Evolutionary conservation across 2,888 invertebrate genomes (phyloP), one percentile per base, ranked within the genome.

Genomic region (Microchrysa polita): DNA sequence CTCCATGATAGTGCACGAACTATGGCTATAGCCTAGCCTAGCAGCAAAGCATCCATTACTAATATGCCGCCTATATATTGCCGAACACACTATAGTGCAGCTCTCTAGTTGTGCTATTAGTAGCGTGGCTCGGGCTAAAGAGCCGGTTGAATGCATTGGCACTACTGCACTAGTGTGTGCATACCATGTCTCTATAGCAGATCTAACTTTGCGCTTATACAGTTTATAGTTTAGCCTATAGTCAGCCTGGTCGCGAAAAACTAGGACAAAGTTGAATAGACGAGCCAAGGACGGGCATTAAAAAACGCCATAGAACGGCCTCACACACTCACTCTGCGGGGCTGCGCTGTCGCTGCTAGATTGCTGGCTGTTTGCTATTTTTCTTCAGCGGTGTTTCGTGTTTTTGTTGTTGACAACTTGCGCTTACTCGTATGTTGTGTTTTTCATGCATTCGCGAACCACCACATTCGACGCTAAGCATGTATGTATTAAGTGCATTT

Each of bases 181-280:
- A n/a, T n/a, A 53, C 61, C 65, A 12, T 48, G 57, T 40, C 57
- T 34, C 69, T 34, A 34, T 7, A 55, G 40, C 18, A 14, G 44
- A 65, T 69, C 69, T 42, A 69, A 52, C 69, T 69, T 34, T 7
- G 69, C n/a, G n/a, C n/a, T n/a, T n/a, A n/a, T 57, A 69, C 57
- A 69, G 69, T 16, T 69, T 69, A 69, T 69, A 69, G 55, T 42
- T n/a, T 40, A 69, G 69, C 57, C n/a, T 34, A 34, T 7, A 34
- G 27, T 34, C 27, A 34, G 27, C 27, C 27, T 65, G 65, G 65
- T 65, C 65, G 65, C 80, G 80, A 81, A 80, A 85, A n/a, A 85
- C 83, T 85, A 83, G 85, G 84, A 85, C 85, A 85, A 85, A 85
- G 85, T 85, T 85, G 85, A 85, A 85, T 84, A 85, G 83, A 84